Evolutionary conservation across 2,113 vertebrate genomes (phyloP), one percentile per base, ranked within the genome.

Genomic region (Ibidorhyncha struthersii): DNA sequence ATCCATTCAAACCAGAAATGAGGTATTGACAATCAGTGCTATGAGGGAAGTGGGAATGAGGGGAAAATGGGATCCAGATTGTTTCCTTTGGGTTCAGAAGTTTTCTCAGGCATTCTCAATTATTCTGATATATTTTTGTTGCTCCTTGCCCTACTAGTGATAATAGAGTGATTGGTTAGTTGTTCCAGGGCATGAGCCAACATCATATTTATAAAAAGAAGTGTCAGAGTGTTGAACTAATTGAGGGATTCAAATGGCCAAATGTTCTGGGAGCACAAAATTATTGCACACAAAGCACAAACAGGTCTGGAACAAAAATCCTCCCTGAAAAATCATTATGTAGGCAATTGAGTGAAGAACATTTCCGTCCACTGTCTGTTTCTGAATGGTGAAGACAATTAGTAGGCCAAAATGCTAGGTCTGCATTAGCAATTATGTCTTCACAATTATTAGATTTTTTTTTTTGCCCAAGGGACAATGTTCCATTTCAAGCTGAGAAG

Each of bases 231-330:
- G 77, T 94, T 80, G 90, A 95, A 47, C 52, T 94, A 94, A 95
- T 86, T 90, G 93, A 78, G 21, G 77, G 45, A 95, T 93, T 90
- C 59, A 81, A 92, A 74, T 90, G 69, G 36, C 43, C 11, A 18
- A 92, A 86, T 91, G 82, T 95, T 95, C 86, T 94, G 70, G 70
- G 40, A 92, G 83, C 38, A 95, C 22, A 79, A 91, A 91, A 95
- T 69, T 90, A 53, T 88, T 97, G 91, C 84, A 88, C 55, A n/a
- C 62, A 90, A 82, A 76, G 52, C 69, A 91, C 53, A 91, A 91
- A 73, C 27, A 82, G 67, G 38, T 83, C 62, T 93, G 82, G 67
- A 87, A 72, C 16, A 79, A 81, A 95, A 88, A 88, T 20, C 30
- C 45, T 95, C 27, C 52, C 34, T 70, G 27, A 52, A 81, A 94